Conservation (phyloP, 2,888 invertebrate genomes). For the Sabatieria punctata region DNA sequence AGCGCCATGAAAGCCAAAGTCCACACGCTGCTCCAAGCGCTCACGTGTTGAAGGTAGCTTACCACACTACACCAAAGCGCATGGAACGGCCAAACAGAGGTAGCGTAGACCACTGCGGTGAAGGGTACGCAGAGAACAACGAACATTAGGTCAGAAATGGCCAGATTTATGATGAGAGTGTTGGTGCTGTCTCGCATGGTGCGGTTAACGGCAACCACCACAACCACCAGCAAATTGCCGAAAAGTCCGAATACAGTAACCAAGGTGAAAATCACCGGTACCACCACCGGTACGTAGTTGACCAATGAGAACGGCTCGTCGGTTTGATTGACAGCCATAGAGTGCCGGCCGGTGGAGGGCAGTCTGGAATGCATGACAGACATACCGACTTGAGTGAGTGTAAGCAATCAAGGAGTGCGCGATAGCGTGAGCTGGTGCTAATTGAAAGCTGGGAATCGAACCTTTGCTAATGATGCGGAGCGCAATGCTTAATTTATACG, state of each 20-base stretch:
- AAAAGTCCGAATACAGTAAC: constrained; percentile 70
- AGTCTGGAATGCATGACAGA: too few relatives aligned
- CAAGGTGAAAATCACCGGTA: too few relatives aligned
- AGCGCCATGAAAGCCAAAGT: neutral
- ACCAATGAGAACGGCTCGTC: too few relatives aligned
- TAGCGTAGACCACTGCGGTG: neutral
- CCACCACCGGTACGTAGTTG: too few relatives aligned
- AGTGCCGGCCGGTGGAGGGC: too few relatives aligned
- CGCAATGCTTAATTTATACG: too few relatives aligned
- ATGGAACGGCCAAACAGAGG: neutral
- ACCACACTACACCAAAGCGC: neutral
- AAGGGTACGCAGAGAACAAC: constrained; percentile 1
- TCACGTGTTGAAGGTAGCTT: neutral
- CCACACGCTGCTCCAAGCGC: neutral
- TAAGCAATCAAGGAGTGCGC: too few relatives aligned
- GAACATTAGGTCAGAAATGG: neutral
- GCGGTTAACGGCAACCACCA: constrained; percentile 69
- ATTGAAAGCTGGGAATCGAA: too few relatives aligned
- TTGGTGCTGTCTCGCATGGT: constrained; percentile 86
- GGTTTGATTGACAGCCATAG: too few relatives aligned
- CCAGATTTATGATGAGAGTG: constrained; percentile 52
- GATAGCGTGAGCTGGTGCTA: too few relatives aligned
- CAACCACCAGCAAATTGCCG: constrained; percentile 69
- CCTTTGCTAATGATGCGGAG: too few relatives aligned
- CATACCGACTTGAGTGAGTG: too few relatives aligned